Evolutionary conservation across 2,797 vertebrate species (phyloP), one percentile per base, ranked within the genome.

Genomic region (Botia almorhae): DNA sequence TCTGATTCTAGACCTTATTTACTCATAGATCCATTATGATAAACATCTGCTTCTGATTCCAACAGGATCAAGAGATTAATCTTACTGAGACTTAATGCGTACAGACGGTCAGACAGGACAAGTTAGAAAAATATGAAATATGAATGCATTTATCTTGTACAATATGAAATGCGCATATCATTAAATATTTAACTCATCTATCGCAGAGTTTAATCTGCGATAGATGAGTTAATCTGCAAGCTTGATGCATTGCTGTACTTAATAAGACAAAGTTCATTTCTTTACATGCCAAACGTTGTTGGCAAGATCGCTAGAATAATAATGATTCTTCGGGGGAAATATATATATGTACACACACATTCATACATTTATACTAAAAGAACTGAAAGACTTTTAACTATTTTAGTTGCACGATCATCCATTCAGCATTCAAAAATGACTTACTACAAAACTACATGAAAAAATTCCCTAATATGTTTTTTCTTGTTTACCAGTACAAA

Each of bases 51-150:
- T 94, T 94, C 93, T 90, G 91, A 93, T 93, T 91, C 90, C 92
- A 94, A 93, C 92, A 91, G 91, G 91, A 96, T 95, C 94, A 95
- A 89, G 90, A 90, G 95, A 96, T 97, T 97, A 96, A 96, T 96
- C 95, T 95, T 93, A 92, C 93, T 95, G 93, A 94, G 93, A 92
- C 89, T 94, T 94, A 94, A 94, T 93, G 92, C 92, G 92, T 94
- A 94, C 96, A 96, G 95, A 96, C 96, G 95, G 95, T 95, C 95
- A 92, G 94, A 95, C 94, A 95, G 93, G 91, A 96, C 95, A 95
- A 96, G 96, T 96, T 96, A 95, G 93, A 95, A 94, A 96, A 95
- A 95, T 95, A 95, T 94, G 94, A 96, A 95, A 95, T 95, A 95
- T 94, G 94, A 96, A 96, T 96, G 94, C 93, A 94, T 95, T 94